Evolutionary conservation across 1,140 invertebrate genomes (phyloP), one percentile per base, ranked within the genome.

Genomic region (Aphis gossypii): DNA sequence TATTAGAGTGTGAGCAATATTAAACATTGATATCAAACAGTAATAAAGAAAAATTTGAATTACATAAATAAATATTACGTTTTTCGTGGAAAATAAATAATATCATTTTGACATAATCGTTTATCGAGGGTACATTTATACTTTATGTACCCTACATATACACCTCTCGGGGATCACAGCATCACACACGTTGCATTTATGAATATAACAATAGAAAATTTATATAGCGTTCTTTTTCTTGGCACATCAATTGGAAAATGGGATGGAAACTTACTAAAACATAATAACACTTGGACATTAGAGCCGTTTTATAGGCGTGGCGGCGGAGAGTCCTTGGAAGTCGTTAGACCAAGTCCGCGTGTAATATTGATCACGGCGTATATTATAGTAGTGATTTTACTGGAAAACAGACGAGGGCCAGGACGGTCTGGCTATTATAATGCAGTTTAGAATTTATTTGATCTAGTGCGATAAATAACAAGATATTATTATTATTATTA

Each of bases 381-480:
- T 76, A n/a, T n/a, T 44, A 44, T n/a, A 68, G 30, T 46, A 60
- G 54, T 90, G 56, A 90, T 90, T 90, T 90, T 60, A 90, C 51
- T 60, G 88, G 23, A 5, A 90, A 90, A 90, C 87, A 90, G 35
- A 76, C 60, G 30, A 56, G 88, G 30, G 46, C 44, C 35, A 9
- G 90, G n/a, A 2, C 4, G 44, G 56, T 9, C 25, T 5, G 44
- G 68, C 44, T 92, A 92, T 92, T 51, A 92, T 92, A 92, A 92
- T 38, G 68, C 46, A 82, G 44, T 92, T 92, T 82, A 83, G 23
- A 82, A 92, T 92, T 92, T 83, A 86, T 93, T 54, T 86, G 92
- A 83, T 93, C n/a, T 44, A 56, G 35, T 25, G 76, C 46, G 92
- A 93, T 93, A 93, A 93, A 93, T 56, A 84, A 93, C 92, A 44